Base-by-base conservation (phyloP, 2,797 vertebrate species). In the Cirrhinus molitorella region DNA sequence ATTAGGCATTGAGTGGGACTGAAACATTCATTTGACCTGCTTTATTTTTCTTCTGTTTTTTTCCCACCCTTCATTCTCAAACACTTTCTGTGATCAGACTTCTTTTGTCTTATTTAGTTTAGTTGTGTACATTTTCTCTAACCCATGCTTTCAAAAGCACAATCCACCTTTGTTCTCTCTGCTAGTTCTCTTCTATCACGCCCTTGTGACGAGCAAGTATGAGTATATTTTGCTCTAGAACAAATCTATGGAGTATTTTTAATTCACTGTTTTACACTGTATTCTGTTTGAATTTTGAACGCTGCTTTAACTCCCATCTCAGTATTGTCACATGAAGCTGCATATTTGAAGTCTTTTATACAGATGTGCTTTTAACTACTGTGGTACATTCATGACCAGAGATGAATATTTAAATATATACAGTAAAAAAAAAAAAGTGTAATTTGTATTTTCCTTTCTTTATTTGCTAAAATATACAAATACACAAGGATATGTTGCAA, bases 1-100 rank as follows among this genome's bases (percentile, higher is more conserved):
- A n/a, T 95, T 99, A 0, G 96, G 94, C 19, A 96, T 98, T 81
- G 94, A 96, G 86, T 93, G 96, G 94, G 94, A 97, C 89, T 98
- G 93, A 97, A 79, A 87, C 47, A 37, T 77, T 84, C 53, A 57
- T 37, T 78, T 14, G 31, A 63, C 43, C 83, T 17, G 72, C 73
- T 66, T 17, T 28, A 14, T 53, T 37, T 82, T 77, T 59, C 67
- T 61, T 85, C 80, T 83, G 59, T n/a, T 49, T 34, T 53, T 53
- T 65, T 72, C 59, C 14, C 34, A 86, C 86, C n/a, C 77, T 85
- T 80, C n/a, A 37, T 61, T 80, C 28, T 37, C 9, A 68, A 49
- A 59, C 0, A 75, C 78, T 85, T 89, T 89, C 67, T 74, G 63
- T 75, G 83, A 68, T 82, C 0, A 37, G 79, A 80, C 59, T 37